phyloP scores from a whole-genome alignment of 2,888 invertebrate genomes.

The Pristionchus mayeri region DNA sequence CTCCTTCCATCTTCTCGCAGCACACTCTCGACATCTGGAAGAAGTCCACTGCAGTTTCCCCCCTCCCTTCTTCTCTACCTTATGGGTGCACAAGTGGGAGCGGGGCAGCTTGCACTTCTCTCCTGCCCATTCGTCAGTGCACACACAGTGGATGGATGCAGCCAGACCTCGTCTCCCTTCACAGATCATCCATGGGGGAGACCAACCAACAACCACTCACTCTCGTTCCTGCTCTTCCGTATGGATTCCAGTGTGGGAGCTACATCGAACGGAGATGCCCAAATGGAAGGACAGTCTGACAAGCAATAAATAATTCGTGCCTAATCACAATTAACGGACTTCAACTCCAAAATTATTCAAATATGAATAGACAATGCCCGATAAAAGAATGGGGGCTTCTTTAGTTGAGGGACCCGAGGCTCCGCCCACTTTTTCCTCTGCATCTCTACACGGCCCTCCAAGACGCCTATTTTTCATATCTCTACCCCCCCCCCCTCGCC shows the following conservation, averaged over 20 bases:
- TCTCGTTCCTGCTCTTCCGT: neutral
- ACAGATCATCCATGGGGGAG: neutral
- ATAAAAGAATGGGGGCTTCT: no score
- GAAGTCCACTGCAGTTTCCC: neutral
- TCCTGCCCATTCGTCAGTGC: neutral
- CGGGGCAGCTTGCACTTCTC: slow-evolving; percentile 13
- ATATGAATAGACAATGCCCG: no score
- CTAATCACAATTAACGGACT: no score
- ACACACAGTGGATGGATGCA: neutral
- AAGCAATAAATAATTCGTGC: neutral
- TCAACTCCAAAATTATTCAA: no score
- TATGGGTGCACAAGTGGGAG: neutral
- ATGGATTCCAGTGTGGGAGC: neutral
- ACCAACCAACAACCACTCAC: neutral
- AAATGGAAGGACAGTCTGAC: slow-evolving; percentile 35
- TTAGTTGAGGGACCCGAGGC: no score
- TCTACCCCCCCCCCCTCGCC: no score
- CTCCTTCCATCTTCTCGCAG: neutral
- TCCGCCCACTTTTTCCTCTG: no score
- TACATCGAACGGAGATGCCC: slow-evolving; percentile 36
- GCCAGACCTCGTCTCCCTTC: neutral
- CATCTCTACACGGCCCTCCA: no score
- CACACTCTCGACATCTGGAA: slow-evolving; percentile 20
- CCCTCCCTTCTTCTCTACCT: neutral
- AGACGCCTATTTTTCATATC: no score